Evolutionary conservation across 2,797 vertebrate species (phyloP), one percentile per base, ranked within the genome.

Genomic region (Myotis daubentonii): DNA sequence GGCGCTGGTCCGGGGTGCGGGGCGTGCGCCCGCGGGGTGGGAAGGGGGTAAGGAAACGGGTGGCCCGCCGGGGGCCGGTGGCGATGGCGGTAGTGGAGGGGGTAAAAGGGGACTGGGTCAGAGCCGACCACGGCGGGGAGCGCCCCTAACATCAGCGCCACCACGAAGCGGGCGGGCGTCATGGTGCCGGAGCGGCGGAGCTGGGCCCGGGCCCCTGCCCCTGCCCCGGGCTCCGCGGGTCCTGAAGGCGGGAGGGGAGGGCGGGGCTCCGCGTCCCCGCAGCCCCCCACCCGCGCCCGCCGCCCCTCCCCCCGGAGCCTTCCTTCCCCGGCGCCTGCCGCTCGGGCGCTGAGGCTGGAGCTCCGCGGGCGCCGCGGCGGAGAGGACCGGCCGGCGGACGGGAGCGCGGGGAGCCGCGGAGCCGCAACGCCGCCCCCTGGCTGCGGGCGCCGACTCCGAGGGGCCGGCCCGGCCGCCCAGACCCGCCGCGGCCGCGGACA

Each of bases 141-240:
- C 53, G 92, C 51, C 95, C 97, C 97, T 7, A 98, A 57, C 47
- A 98, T 30, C 94, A 98, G 94, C 47, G 97, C 98, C 96, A 97
- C 91, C 93, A 93, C 72, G 25, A 98, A 93, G 95, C 95, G 75
- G 82, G 90, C 79, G 68, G 95, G 95, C 84, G 96, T 95, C 98
- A 98, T 98, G 97, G 96, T 98, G 98, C 98, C 97, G n/a, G 93
- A 68, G 85, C 88, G 33, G 96, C 93, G 88, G 84, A 83, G 90
- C 95, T 55, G 91, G 97, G 91, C 97, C 98, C 97, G 91, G 97
- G 91, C 97, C 98, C 97, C 41, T 41, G 41, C 41, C 41, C 15
- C 85, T 2, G 47, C 74, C 13, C 28, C 94, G 25, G 8, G 95
- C 97, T 91, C 92, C 96, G 60, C 94, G 15, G 92, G 88, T 41